Evolutionary conservation across 2,797 vertebrate genomes (phyloP), one percentile per base, ranked within the genome.

Genomic region (Jordanella pulchra): DNA sequence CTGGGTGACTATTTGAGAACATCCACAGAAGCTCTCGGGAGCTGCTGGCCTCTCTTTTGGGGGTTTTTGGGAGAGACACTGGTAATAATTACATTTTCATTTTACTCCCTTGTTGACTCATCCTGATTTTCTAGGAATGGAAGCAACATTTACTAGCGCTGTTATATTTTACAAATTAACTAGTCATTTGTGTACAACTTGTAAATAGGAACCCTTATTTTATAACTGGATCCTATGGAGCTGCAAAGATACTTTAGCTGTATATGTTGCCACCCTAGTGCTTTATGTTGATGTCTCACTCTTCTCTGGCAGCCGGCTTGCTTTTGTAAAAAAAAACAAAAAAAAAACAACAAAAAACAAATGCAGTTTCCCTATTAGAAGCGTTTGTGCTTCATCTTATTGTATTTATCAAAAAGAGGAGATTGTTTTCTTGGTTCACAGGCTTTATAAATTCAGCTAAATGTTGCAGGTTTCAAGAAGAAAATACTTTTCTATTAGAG

Each of bases 51-150:
- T 25, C 45, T 84, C 78, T 51, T 75, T n/a, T 53, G 73, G 79
- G 83, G 10, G 76, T 13, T 30, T 25, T 68, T 39, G 67, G 78
- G 70, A 82, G 69, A 76, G 69, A 83, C 70, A 54, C 77, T 78
- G 53, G 72, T 75, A 80, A 79, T 89, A 83, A 89, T 89, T 83
- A 82, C 76, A 76, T 78, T 82, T 82, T 65, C 15, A 14, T 80
- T 77, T 74, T 55, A 50, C 65, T 81, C 80, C 68, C 77, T 64
- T 1, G 71, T 73, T 75, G 71, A 76, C 72, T 86, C 82, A 72
- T 65, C 73, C 69, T 74, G 48, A 69, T 85, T 67, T 76, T 63
- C 32, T n/a, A 32, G n/a, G 21, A 6, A 39, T 17, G 35, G 54
- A 63, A 75, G 39, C 56, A 27, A 78, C 5, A 77, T 86, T 82